Conservation (phyloP, 2,113 vertebrate species). For the Sphaerodactylus townsendi region DNA sequence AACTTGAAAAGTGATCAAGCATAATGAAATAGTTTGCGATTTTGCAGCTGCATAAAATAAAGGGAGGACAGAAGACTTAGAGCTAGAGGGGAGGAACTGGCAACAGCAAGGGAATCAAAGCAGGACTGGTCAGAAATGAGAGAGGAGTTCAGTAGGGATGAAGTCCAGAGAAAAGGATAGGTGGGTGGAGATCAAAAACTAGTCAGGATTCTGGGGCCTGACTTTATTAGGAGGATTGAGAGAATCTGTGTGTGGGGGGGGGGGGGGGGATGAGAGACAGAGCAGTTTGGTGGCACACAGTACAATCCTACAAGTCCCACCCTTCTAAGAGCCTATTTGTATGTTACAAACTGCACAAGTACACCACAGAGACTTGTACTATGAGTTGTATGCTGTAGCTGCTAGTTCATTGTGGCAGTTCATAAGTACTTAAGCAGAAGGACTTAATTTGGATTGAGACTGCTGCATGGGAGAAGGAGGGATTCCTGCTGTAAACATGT, state of each 20-base stretch:
- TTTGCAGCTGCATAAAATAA: not conserved
- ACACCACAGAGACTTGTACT: too few species aligned
- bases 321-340: too few species aligned
- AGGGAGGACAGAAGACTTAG: not conserved
- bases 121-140: not conserved
- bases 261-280: not conserved
- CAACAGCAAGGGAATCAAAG: not conserved
- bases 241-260: too few species aligned
- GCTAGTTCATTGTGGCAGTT: too few species aligned
- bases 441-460: too few species aligned
- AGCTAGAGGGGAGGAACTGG: not conserved
- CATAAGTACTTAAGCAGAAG: too few species aligned
- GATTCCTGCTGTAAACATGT: too few species aligned
- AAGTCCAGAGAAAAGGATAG: not conserved
- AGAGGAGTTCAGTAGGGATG: not conserved
- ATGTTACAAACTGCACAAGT: too few species aligned
- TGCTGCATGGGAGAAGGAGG: too few species aligned
- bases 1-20: not conserved
- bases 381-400: too few species aligned
- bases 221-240: not conserved
- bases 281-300: not conserved
- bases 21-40: not conserved
- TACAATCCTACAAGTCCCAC: too few species aligned
- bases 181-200: not conserved
- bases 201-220: not conserved